Conservation (phyloP, 2,797 vertebrate species). For the Merluccius polli region DNA sequence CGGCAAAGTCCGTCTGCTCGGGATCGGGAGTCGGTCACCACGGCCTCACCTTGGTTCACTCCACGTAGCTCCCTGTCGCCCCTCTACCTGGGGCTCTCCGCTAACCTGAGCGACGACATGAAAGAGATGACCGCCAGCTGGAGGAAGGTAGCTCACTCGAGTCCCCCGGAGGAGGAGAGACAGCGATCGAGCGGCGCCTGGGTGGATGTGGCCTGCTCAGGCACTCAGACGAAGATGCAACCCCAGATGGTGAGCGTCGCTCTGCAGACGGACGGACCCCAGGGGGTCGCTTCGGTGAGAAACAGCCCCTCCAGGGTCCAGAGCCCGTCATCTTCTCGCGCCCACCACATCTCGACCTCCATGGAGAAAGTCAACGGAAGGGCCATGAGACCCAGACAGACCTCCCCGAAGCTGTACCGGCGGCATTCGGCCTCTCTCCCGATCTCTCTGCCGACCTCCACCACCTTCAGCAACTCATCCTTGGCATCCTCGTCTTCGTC, state of each 20-base stretch:
- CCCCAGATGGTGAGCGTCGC: slow-evolving; percentile 70
- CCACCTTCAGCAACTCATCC: slow-evolving; percentile 35
- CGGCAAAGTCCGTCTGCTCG: slow-evolving; percentile 46
- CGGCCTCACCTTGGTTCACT: slow-evolving; percentile 59
- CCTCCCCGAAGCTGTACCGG: slow-evolving; percentile 87
- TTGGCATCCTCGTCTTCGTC: slow-evolving; percentile 36
- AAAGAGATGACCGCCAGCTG: slow-evolving; percentile 92
- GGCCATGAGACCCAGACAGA: slow-evolving; percentile 73
- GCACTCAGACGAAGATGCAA: slow-evolving; percentile 63
- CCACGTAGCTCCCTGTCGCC: slow-evolving; percentile 71
- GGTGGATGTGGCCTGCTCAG: slow-evolving; percentile 67
- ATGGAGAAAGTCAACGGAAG: slow-evolving; percentile 82
- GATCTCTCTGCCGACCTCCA: slow-evolving; percentile 56
- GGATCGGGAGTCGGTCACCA: slow-evolving; percentile 40
- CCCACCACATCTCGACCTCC: slow-evolving; percentile 84
- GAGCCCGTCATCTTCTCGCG: slow-evolving; percentile 74
- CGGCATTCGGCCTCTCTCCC: slow-evolving; percentile 69
- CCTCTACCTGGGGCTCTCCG: slow-evolving; percentile 79
- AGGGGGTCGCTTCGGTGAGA: slow-evolving; percentile 53
- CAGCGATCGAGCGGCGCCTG: slow-evolving; percentile 71
- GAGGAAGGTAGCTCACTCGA: slow-evolving; percentile 72
- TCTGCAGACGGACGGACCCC: slow-evolving; percentile 68
- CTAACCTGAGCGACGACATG: slow-evolving; percentile 97
- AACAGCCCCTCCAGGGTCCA: slow-evolving; percentile 82
- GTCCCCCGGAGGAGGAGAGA: slow-evolving; percentile 76